phyloP scores from a whole-genome alignment of 1,140 invertebrate species.

The Drosophila lini region DNA sequence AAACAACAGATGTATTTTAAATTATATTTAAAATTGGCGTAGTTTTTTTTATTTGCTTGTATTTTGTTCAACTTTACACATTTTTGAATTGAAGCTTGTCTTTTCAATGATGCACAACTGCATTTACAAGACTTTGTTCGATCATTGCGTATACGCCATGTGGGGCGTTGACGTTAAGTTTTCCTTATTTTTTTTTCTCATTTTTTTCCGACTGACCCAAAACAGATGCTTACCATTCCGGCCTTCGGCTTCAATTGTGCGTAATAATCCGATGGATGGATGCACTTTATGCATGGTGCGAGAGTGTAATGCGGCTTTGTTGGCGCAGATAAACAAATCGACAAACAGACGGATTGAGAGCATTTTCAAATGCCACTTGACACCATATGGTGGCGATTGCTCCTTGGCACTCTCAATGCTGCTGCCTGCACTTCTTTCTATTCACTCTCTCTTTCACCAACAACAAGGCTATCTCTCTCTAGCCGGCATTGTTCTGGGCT shows the following conservation, averaged over 20 bases:
- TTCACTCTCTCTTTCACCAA: slow-evolving; percentile 6
- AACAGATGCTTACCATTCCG: slow-evolving; percentile 50
- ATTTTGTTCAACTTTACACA: background rate
- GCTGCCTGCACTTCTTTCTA: slow-evolving; percentile 11
- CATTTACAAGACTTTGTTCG: slow-evolving; percentile 6
- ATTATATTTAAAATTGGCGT: background rate
- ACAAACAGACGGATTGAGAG: slow-evolving; percentile 69
- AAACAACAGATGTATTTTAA: background rate
- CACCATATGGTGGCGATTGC: slow-evolving; percentile 73
- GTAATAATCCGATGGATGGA: slow-evolving; percentile 47
- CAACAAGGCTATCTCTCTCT: slow-evolving; percentile 3
- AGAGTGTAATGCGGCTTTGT: slow-evolving; percentile 46
- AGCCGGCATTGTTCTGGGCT: slow-evolving; percentile 17
- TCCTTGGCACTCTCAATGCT: slow-evolving; percentile 33
- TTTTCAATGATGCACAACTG: background rate
- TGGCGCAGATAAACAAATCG: slow-evolving; percentile 64
- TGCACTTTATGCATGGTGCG: slow-evolving; percentile 34
- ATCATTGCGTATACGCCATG: slow-evolving; percentile 26
- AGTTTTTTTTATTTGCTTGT: background rate
- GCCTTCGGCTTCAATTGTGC: slow-evolving; percentile 37
- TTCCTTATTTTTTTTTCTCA: background rate
- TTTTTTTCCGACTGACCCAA: slow-evolving; percentile 16
- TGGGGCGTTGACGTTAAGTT: background rate
- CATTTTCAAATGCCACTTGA: slow-evolving; percentile 82
- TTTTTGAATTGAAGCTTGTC: background rate